Percentiles rank a stretch among this genome's conserved stretches.
Conservation (phyloP, 2,888 invertebrate species). For the Drosophila niveifrons region DNA sequence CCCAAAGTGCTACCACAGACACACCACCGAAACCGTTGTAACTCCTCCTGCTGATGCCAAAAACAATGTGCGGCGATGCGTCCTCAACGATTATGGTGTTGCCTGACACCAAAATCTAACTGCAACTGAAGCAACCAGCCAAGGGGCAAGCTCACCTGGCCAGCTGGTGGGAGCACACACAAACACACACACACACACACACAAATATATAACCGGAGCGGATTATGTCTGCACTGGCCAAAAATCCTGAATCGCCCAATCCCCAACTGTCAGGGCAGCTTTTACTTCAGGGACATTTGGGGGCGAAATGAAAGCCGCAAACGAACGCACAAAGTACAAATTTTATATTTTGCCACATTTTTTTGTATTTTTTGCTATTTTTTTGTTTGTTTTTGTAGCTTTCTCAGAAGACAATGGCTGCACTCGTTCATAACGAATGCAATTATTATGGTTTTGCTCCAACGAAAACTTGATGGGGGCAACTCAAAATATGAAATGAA, state of each 20-base stretch:
- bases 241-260: slow-evolving; percentile 53
- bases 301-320: slow-evolving; percentile 56
- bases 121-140: slow-evolving; percentile 22
- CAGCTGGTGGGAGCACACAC: slow-evolving; percentile 3
- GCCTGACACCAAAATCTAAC: slow-evolving; percentile 41
- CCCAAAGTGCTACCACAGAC: slow-evolving; percentile 21
- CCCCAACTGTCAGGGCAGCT: slow-evolving; percentile 64
- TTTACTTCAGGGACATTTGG: slow-evolving; percentile 42
- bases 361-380: background rate
- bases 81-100: slow-evolving; percentile 60
- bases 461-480: no score
- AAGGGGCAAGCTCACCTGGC: slow-evolving; percentile 1
- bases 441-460: slow-evolving; percentile 1
- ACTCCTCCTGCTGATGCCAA: slow-evolving; percentile 9
- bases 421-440: background rate
- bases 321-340: slow-evolving; percentile 35
- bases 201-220: slow-evolving; percentile 44
- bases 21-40: slow-evolving; percentile 3
- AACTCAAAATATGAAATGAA: background rate
- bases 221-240: slow-evolving; percentile 67
- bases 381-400: slow-evolving; percentile 13
- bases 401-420: slow-evolving; percentile 9
- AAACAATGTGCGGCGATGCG: slow-evolving; percentile 51
- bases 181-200: slow-evolving; percentile 2
- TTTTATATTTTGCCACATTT: slow-evolving; percentile 24